These are phyloP conservation scores for Ruditapes philippinarum DNA, from an alignment of 1,140 invertebrate genomes.

Conservation along the genomic window DNA sequence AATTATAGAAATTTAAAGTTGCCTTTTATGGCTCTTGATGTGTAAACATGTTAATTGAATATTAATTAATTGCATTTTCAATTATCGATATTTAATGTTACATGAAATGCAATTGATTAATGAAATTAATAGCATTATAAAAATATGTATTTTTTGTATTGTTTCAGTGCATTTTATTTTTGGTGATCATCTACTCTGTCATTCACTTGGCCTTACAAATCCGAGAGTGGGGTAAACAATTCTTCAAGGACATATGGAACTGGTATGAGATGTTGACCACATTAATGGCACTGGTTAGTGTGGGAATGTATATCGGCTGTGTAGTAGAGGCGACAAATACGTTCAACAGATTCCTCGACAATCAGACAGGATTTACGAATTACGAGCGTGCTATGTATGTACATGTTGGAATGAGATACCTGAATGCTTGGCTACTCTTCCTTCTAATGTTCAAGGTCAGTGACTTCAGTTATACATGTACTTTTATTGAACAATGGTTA, in stretches of 20 bases:
- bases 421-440: constrained; percentile 81
- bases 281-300: constrained; percentile 68
- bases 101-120: no score
- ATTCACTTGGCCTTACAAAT: constrained; percentile 71
- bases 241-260: constrained; percentile 77
- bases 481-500: no score
- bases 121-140: no score
- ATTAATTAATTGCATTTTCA: no score
- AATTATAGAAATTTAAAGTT: no score
- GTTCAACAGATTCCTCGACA: constrained; percentile 70
- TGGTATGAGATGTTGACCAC: constrained; percentile 77
- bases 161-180: constrained; percentile 74
- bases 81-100: no score
- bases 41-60: no score
- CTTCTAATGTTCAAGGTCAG: constrained; percentile 81
- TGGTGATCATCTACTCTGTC: constrained; percentile 77
- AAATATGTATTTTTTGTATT: background rate
- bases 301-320: constrained; percentile 81
- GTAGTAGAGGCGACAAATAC: constrained; percentile 76
- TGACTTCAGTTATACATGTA: no score
- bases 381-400: constrained; percentile 75
- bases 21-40: no score
- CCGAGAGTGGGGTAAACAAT: constrained; percentile 62
- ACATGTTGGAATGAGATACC: constrained; percentile 75
- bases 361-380: constrained; percentile 74